These are phyloP conservation scores for Leucopsar rothschildi DNA, from an alignment of 2,113 vertebrate genomes.

Conservation along the genomic window DNA sequence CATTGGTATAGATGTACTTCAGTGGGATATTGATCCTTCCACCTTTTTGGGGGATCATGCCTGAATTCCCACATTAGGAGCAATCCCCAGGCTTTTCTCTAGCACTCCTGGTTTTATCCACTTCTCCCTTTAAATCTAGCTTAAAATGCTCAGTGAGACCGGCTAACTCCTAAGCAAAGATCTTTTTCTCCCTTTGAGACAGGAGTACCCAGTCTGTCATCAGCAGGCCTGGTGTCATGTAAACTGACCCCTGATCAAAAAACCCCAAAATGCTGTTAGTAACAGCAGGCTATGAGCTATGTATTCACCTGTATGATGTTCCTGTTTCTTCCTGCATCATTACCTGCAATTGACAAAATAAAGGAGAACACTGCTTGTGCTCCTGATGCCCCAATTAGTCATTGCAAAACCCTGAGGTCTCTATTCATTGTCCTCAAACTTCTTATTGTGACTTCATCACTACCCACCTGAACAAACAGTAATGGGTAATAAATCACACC, in stretches of 20 bases:
- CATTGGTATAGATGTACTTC: not conserved
- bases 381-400: not conserved
- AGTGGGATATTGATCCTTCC: not conserved
- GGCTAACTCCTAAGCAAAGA: not conserved
- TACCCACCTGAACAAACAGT: not conserved
- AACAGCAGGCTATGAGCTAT: not conserved
- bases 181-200: not conserved
- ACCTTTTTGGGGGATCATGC: not conserved
- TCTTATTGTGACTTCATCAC: not conserved
- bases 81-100: not conserved
- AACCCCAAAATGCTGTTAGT: not conserved
- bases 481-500: not conserved
- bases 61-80: not conserved
- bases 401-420: not conserved
- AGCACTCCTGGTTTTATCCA: not conserved
- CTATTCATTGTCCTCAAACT: not conserved
- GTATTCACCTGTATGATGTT: not conserved
- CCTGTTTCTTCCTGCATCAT: not conserved
- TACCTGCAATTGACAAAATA: not conserved
- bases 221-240: not conserved
- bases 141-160: not conserved
- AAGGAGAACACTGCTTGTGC: not conserved
- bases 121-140: not conserved
- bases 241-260: not conserved
- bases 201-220: not conserved